Conservation (phyloP, 2,888 invertebrate genomes). For the Anagyrus pseudococci region DNA sequence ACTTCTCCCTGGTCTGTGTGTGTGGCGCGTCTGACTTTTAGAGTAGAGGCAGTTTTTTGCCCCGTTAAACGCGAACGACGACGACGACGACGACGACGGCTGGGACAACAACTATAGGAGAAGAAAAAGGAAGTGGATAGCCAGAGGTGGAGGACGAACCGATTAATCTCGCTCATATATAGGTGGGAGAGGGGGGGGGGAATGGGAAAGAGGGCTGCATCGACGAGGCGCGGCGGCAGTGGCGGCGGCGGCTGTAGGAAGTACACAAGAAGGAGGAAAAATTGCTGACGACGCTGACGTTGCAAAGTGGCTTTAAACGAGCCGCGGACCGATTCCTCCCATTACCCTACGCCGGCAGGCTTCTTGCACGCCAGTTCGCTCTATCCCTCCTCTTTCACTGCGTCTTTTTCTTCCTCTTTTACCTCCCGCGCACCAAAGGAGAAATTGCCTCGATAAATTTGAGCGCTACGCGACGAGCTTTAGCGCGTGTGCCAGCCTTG, state of each 20-base stretch:
- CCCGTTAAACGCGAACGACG: too few species aligned
- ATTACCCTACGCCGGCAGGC: constrained; percentile 23
- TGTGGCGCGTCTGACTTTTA: too few species aligned
- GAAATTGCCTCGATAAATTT: constrained; percentile 37
- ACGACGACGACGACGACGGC: too few species aligned
- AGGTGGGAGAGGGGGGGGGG: too few species aligned
- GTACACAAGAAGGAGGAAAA: constrained; percentile 29
- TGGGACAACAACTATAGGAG: neutral
- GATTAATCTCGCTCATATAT: constrained; percentile 32
- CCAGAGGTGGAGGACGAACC: constrained; percentile 2
- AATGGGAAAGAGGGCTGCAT: too few species aligned
- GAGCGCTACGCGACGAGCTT: too few species aligned
- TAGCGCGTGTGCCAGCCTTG: too few species aligned
- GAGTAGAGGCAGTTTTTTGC: too few species aligned
- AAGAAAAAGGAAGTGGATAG: constrained; percentile 2
- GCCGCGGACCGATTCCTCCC: constrained; percentile 15
- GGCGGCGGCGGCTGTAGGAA: neutral
- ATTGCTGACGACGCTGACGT: constrained; percentile 39
- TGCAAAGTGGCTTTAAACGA: constrained; percentile 32
- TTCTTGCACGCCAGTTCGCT: neutral
- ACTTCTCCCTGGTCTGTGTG: too few species aligned
- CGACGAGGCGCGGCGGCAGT: constrained; percentile 6
- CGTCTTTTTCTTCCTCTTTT: too few species aligned
- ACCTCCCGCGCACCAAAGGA: neutral
- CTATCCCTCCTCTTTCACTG: neutral